Percentiles rank a stretch among this genome's conserved stretches.
These are phyloP conservation scores for Tetanocera ferruginea DNA, from an alignment of 2,888 invertebrate species.

Conservation along the genomic window DNA sequence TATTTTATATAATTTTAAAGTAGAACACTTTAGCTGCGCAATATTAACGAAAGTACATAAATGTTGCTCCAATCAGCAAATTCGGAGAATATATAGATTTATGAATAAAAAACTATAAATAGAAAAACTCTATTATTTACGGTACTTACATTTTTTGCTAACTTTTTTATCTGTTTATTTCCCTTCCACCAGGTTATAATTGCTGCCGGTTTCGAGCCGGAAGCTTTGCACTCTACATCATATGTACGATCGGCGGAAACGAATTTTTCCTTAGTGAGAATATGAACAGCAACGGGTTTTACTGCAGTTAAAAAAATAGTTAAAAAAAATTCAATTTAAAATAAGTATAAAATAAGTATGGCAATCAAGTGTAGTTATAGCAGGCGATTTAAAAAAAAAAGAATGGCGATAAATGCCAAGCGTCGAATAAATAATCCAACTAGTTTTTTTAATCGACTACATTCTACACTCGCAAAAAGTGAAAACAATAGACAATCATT, in stretches of 20 bases:
- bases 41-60: too few relatives aligned
- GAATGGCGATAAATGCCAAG: too few relatives aligned
- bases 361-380: too few relatives aligned
- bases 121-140: too few relatives aligned
- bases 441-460: not conserved
- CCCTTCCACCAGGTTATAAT: slow-evolving; percentile 93
- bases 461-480: not conserved
- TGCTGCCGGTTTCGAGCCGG: slow-evolving; percentile 88
- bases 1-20: too few relatives aligned
- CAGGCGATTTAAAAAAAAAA: too few relatives aligned
- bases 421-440: not conserved
- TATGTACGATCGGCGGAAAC: slow-evolving; percentile 88
- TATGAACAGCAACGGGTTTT: slow-evolving; percentile 86
- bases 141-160: slow-evolving; percentile 84
- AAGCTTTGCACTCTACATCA: slow-evolving; percentile 88
- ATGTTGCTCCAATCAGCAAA: too few relatives aligned
- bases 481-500: slow-evolving; percentile 17
- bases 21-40: too few relatives aligned
- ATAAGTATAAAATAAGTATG: not conserved
- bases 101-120: too few relatives aligned
- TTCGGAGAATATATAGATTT: too few relatives aligned
- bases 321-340: not conserved
- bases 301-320: slow-evolving; percentile 73
- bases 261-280: slow-evolving; percentile 85
- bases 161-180: slow-evolving; percentile 82